Percentiles rank a stretch among this genome's conserved stretches.
phyloP scores from a whole-genome alignment of 2,113 vertebrate genomes.

The Alligator mississippiensis region DNA sequence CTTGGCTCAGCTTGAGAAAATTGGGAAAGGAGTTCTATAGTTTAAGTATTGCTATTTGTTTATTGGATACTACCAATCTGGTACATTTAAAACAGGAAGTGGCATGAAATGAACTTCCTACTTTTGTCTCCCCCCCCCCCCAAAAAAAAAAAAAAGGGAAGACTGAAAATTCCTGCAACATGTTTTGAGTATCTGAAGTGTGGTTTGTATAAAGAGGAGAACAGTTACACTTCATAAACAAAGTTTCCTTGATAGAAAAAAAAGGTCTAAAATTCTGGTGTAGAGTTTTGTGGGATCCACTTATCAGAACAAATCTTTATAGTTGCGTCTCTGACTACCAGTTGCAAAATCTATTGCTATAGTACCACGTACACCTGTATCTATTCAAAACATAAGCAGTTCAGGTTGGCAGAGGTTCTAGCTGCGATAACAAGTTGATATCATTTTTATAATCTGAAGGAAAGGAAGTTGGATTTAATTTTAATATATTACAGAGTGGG shows the following conservation, averaged over 20 bases:
- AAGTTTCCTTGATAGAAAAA: background rate
- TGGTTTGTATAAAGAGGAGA: background rate
- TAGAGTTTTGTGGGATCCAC: background rate
- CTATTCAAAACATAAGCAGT: background rate
- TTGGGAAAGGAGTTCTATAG: background rate
- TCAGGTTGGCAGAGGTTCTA: constrained; percentile 43
- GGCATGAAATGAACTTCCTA: background rate
- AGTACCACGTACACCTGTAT: background rate
- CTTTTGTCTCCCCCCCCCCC: background rate
- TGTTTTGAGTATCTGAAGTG: background rate
- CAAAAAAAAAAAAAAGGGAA: background rate
- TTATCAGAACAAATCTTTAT: background rate
- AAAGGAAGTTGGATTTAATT: constrained; percentile 19
- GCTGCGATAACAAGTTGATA: constrained; percentile 49
- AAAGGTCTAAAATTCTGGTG: background rate
- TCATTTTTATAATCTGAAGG: constrained; percentile 26
- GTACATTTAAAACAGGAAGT: rapidly evolving
- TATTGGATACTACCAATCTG: constrained; percentile 11
- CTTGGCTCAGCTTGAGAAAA: constrained; percentile 6
- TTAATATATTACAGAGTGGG: background rate
- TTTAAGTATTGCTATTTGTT: background rate
- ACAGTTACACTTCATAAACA: background rate
- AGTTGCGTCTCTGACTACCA: constrained; percentile 5
- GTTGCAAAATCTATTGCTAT: background rate
- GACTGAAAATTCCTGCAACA: background rate